A percentile compares a stretch with the other conserved stretches of the same genome.
Conservation (phyloP, 2,888 invertebrate genomes). For the Sminthurides aquaticus region DNA sequence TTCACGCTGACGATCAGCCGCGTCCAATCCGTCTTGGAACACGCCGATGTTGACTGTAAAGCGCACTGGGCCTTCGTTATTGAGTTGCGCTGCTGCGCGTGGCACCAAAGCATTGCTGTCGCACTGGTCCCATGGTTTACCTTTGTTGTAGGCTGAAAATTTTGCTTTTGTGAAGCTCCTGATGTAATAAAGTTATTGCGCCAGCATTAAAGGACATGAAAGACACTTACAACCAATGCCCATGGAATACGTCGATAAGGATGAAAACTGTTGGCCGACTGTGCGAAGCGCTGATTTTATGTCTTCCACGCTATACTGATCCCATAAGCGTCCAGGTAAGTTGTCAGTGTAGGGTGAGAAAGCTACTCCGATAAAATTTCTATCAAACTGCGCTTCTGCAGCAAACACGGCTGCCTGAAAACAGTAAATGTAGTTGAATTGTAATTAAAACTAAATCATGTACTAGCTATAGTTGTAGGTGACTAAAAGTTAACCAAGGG, state of each 20-base stretch:
- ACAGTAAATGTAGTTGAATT: no score
- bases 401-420: not conserved
- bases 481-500: no score
- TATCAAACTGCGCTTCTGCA: constrained; percentile 16
- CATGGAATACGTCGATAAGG: constrained; percentile 40
- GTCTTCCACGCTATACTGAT: constrained; percentile 35
- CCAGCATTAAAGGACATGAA: no score
- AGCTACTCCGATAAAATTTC: constrained; percentile 36
- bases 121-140: constrained; percentile 36
- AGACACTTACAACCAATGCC: constrained; percentile 34
- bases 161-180: no score
- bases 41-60: constrained; percentile 37
- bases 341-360: constrained; percentile 38
- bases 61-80: constrained; percentile 26
- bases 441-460: no score
- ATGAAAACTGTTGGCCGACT: constrained; percentile 27
- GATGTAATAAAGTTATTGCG: constrained; percentile 1
- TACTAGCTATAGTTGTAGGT: no score
- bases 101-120: constrained; percentile 36
- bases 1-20: constrained; percentile 27
- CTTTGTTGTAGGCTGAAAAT: constrained; percentile 31
- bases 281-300: constrained; percentile 36
- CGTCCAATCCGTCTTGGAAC: constrained; percentile 31
- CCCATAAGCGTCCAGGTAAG: constrained; percentile 25
- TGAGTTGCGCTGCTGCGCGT: constrained; percentile 37